phyloP scores from a whole-genome alignment of 2,113 vertebrate genomes.

The Melanocharis versteri region DNA sequence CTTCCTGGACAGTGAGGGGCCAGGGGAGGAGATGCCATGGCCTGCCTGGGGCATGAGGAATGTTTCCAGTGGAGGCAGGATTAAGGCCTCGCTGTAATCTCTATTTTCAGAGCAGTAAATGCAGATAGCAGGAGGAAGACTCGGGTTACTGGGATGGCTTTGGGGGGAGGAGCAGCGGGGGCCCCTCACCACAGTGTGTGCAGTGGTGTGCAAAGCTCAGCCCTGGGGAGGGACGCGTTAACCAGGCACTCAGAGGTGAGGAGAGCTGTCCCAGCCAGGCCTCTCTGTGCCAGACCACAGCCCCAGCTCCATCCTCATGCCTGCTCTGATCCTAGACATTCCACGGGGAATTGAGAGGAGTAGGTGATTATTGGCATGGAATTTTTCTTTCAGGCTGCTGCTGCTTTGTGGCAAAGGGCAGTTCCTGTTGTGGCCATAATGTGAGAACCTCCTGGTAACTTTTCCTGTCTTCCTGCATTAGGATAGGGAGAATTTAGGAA shows the following conservation, averaged over 20 bases:
- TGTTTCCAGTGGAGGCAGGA: slow-evolving; percentile 29
- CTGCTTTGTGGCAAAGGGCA: background rate
- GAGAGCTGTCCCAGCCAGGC: background rate
- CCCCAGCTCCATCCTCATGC: background rate
- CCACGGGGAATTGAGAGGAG: background rate
- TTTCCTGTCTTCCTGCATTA: background rate
- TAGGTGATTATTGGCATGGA: background rate
- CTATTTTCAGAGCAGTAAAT: slow-evolving; percentile 36
- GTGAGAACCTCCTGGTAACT: background rate
- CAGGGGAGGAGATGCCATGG: background rate
- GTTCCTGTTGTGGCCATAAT: background rate
- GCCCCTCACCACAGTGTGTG: background rate
- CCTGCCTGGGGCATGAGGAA: slow-evolving; percentile 10
- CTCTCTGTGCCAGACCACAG: background rate
- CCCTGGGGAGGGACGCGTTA: background rate
- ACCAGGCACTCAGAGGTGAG: background rate
- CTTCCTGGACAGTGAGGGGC: background rate
- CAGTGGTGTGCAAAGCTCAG: background rate
- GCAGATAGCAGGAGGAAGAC: background rate
- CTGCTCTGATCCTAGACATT: background rate
- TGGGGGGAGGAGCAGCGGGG: background rate
- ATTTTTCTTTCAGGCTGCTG: background rate
- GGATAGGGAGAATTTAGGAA: background rate
- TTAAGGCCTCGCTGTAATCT: slow-evolving; percentile 4
- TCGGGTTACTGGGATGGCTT: background rate